Percentiles rank a stretch among this genome's conserved stretches.
These are phyloP conservation scores for Omphaloscelis lunosa DNA, from an alignment of 2,888 invertebrate genomes.

Conservation along the genomic window DNA sequence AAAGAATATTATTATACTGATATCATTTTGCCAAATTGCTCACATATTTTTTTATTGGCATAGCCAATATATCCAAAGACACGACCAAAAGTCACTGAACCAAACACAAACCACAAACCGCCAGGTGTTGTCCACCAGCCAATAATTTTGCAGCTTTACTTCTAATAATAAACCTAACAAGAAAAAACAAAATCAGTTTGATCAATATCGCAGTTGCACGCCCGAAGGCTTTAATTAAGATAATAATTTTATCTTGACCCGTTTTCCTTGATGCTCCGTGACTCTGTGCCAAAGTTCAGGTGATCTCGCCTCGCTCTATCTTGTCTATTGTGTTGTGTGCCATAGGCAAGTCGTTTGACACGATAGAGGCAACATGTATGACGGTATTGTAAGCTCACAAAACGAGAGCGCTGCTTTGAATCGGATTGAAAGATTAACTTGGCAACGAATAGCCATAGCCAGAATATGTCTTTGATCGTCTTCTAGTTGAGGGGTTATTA, in stretches of 20 bases:
- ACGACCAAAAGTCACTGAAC: conserved; percentile 32
- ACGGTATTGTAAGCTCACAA: conserved; percentile 33
- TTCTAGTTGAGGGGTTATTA: conserved; percentile 2
- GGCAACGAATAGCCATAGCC: too few relatives aligned
- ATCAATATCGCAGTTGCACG: conserved; percentile 59
- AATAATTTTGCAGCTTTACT: conserved; percentile 52
- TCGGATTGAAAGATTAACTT: conserved; percentile 40
- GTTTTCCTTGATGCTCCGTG: conserved; percentile 75
- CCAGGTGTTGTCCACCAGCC: conserved; percentile 40
- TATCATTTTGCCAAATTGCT: background rate
- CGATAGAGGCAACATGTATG: conserved; percentile 41
- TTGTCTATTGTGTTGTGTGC: conserved; percentile 50
- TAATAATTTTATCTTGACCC: conserved; percentile 67
- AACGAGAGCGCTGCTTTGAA: conserved; percentile 37
- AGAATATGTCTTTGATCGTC: conserved; percentile 14
- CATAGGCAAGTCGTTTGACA: conserved; percentile 51
- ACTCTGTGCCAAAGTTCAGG: conserved; percentile 74
- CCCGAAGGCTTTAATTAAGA: conserved; percentile 60
- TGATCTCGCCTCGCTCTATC: conserved; percentile 48
- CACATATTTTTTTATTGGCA: background rate
- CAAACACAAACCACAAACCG: conserved; percentile 16
- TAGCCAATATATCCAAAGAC: conserved; percentile 2
- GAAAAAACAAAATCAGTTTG: conserved; percentile 58
- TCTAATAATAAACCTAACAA: conserved; percentile 35
- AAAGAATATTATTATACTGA: background rate